phyloP scores from a whole-genome alignment of 2,888 invertebrate genomes.

The Folsomia manolachei region DNA sequence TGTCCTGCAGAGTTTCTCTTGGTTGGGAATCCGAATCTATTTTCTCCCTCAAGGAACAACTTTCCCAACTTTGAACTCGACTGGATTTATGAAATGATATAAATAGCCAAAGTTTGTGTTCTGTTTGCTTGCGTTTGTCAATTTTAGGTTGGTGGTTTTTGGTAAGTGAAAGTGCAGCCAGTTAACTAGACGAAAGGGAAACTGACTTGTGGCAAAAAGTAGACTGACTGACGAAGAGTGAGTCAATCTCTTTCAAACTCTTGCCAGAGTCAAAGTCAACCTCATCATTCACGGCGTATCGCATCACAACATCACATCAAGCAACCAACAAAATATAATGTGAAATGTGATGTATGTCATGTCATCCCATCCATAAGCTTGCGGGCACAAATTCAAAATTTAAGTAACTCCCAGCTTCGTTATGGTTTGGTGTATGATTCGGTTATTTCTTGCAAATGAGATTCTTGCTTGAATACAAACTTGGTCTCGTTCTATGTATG shows the following conservation, averaged over 20 bases:
- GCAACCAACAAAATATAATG: constrained; percentile 1
- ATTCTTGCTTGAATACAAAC: background rate
- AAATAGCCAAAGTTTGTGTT: background rate
- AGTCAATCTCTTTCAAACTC: constrained; percentile 9
- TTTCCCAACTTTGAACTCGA: background rate
- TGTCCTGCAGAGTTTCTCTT: too few relatives aligned
- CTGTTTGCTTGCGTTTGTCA: background rate
- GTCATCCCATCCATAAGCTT: constrained; percentile 3
- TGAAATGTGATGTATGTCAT: constrained; percentile 6
- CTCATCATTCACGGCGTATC: constrained; percentile 2
- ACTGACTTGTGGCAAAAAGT: background rate
- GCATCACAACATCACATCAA: constrained; percentile 1
- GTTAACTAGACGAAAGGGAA: too few relatives aligned
- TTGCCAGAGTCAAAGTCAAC: background rate
- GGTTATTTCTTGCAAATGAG: too few relatives aligned
- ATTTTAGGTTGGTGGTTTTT: background rate
- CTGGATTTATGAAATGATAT: background rate
- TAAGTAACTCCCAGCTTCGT: background rate
- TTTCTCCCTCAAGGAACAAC: background rate
- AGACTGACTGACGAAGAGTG: background rate
- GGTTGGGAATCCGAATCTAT: too few relatives aligned
- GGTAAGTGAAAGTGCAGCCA: background rate
- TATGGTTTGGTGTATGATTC: too few relatives aligned
- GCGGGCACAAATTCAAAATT: background rate
- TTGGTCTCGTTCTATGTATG: too few relatives aligned